phyloP scores from a whole-genome alignment of 2,888 invertebrate species.

The Tortrix viridana region DNA sequence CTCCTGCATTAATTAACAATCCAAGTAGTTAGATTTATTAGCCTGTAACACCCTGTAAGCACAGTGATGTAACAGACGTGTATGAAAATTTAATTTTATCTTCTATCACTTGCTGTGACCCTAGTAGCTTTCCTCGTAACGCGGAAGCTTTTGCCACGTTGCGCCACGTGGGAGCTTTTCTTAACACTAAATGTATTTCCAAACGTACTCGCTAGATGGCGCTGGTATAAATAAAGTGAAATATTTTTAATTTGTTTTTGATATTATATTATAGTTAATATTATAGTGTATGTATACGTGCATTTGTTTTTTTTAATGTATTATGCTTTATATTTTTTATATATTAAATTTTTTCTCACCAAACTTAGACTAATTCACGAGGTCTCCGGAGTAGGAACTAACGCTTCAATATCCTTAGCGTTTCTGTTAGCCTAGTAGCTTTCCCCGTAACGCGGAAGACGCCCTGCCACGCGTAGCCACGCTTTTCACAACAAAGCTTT shows the following conservation, averaged over 20 bases:
- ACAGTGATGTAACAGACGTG: too few species aligned
- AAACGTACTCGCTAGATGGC: neutral
- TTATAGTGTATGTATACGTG: too few species aligned
- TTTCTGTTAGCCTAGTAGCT: slow-evolving; percentile 5
- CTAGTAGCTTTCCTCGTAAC: slow-evolving; percentile 45
- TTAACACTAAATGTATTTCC: neutral
- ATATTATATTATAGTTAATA: too few species aligned
- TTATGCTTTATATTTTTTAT: too few species aligned
- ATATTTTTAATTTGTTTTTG: neutral
- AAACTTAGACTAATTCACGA: too few species aligned
- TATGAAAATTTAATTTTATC: neutral
- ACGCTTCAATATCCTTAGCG: neutral
- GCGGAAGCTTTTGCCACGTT: slow-evolving; percentile 48
- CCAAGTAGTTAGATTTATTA: too few species aligned
- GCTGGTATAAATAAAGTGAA: neutral
- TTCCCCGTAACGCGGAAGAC: slow-evolving; percentile 20
- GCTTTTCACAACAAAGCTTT: too few species aligned
- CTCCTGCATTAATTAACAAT: too few species aligned
- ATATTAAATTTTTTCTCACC: too few species aligned
- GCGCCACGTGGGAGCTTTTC: slow-evolving; percentile 16
- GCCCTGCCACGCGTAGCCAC: slow-evolving; percentile 11
- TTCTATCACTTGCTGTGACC: slow-evolving; percentile 1
- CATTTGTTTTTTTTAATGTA: too few species aligned
- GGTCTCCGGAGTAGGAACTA: too few species aligned
- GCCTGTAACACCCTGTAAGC: neutral